Evolutionary conservation across 2,797 vertebrate genomes (phyloP).

Genomic region (Molossus molossus): DNA sequence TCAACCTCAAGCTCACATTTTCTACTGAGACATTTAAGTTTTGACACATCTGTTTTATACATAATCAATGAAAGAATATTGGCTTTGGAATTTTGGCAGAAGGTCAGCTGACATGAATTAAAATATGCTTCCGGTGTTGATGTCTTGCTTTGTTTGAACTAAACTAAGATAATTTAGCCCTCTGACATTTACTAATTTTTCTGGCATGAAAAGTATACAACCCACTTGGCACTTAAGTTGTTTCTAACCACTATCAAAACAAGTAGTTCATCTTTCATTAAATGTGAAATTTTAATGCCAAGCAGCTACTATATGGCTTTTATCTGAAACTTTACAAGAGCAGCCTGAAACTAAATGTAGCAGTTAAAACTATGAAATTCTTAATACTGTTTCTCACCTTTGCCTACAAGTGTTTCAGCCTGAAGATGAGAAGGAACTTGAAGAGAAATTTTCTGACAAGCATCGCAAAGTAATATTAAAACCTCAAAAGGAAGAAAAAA

Average conservation of each 20-base stretch:
- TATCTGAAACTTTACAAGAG: slow-evolving; percentile 67
- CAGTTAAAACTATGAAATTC: not conserved
- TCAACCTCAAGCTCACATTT: not conserved
- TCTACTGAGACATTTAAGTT: not conserved
- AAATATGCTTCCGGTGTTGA: not conserved
- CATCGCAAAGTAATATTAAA: slow-evolving; percentile 88
- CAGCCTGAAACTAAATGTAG: slow-evolving; percentile 66
- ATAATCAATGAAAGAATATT: slow-evolving; percentile 37
- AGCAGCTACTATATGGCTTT: slow-evolving; percentile 68
- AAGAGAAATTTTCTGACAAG: slow-evolving; percentile 89
- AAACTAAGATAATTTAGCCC: not conserved
- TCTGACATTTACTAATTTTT: slow-evolving; percentile 62
- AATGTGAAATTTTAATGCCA: slow-evolving; percentile 70
- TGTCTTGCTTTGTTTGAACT: not conserved
- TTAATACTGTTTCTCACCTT: slow-evolving; percentile 90
- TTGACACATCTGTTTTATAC: not conserved
- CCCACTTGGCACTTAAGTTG: slow-evolving; percentile 5
- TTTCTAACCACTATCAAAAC: not conserved
- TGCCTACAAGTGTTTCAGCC: slow-evolving; percentile 89
- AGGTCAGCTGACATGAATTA: not conserved
- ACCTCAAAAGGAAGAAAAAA: slow-evolving; percentile 87
- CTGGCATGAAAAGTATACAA: slow-evolving; percentile 42
- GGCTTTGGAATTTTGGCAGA: not conserved
- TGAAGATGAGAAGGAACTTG: slow-evolving; percentile 89
- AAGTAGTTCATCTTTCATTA: slow-evolving; percentile 72